phyloP scores from a whole-genome alignment of 2,113 vertebrate genomes.

The Tinamus guttatus region DNA sequence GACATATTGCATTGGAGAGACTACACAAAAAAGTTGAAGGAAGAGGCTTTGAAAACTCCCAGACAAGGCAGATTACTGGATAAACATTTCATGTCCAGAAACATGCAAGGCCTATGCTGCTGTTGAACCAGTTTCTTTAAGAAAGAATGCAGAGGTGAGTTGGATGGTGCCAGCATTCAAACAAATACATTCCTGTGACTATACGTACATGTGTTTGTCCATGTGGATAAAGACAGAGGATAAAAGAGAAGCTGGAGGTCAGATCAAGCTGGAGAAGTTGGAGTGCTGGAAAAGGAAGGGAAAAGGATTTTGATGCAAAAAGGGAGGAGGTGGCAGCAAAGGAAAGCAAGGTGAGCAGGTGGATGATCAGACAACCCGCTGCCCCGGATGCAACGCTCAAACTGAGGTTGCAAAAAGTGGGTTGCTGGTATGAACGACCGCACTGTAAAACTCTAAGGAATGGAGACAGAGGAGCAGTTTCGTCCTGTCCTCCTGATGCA shows the following conservation, averaged over 20 bases:
- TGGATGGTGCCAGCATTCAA: not conserved
- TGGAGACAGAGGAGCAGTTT: not conserved
- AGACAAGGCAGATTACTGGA: not conserved
- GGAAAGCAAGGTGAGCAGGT: rapidly evolving
- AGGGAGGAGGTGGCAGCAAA: not conserved
- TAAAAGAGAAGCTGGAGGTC: not conserved
- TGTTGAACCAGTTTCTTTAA: not conserved
- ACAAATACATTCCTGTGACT: not conserved
- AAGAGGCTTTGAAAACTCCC: not conserved
- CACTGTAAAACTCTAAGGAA: not conserved
- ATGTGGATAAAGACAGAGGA: not conserved
- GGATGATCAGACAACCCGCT: rapidly evolving
- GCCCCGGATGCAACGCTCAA: not conserved
- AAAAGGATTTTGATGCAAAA: not conserved
- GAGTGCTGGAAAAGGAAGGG: not conserved
- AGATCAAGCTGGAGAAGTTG: no score
- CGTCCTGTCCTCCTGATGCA: not conserved
- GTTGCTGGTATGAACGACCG: not conserved
- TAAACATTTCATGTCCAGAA: not conserved
- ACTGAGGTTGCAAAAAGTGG: not conserved
- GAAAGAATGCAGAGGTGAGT: not conserved
- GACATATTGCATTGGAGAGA: not conserved
- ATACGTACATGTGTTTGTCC: not conserved
- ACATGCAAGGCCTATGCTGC: not conserved
- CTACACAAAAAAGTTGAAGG: not conserved